Base-by-base conservation (phyloP, 2,797 vertebrate species). In the Linurgus olivaceus region DNA sequence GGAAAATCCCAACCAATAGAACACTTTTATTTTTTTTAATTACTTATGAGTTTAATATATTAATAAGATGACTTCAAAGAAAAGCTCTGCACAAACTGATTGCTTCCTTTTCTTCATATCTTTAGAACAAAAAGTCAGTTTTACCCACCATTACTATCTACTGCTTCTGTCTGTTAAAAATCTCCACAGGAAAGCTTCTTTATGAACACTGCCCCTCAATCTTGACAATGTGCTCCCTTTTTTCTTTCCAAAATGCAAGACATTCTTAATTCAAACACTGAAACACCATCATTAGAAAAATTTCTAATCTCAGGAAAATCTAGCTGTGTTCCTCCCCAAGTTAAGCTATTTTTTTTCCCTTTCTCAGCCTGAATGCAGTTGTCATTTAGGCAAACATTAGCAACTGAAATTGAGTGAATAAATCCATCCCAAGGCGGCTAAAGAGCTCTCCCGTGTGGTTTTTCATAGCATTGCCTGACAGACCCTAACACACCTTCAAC, bases 391-490 rank as follows among this genome's bases (percentile, higher is more conserved):
- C 48, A 82, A 67, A 37, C 1, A 21, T 29, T 37, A 62, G 42
- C 31, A 35, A 24, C 0, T 65, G 40, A 51, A 90, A 80, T 57
- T 8, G 21, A 48, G 47, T 10, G 29, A 89, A 25, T 35, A 74
- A 31, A 68, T 66, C 29, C 18, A 48, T 40, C 29, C 44, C 16
- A 37, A 59, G 1, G 37, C 16, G 37, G 92, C 70, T 96, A 10
- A 92, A 96, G 89, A 93, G 94, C 92, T 95, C 94, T 93, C 94
- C 88, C 88, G 1, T 95, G 94, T 95, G 95, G 91, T 95, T 94
- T 89, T 86, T 78, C 95, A 95, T 72, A 95, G 93, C 92, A 97
- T 93, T 91, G 87, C 84, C 89, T 83, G 68, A 51, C 7, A 94
- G 73, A 19, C 37, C 82, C 89, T 85, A 24, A 23, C 42, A 48